Evolutionary conservation across 2,113 vertebrate genomes (phyloP), one percentile per base, ranked within the genome.

Genomic region (rabbit (Oryctolagus cuniculus)): DNA sequence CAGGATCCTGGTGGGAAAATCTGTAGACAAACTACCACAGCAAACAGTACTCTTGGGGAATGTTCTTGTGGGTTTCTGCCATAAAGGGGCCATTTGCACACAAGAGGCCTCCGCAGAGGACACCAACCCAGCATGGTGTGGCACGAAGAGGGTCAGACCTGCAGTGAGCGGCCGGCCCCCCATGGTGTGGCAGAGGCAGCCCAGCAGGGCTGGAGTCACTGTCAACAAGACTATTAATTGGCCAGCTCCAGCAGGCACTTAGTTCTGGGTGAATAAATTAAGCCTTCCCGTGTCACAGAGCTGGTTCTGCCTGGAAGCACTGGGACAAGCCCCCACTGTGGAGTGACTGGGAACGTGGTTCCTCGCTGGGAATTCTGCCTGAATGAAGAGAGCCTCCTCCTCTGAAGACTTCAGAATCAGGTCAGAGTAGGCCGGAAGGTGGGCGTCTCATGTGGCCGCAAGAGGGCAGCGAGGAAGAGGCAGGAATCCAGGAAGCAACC

Each of bases 1-100:
- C 98, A 98, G 97, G 73, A 90, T 91, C 89, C 94, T 91, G 95
- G 92, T 98, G 97, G 98, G 98, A 98, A 98, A 98, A 97, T 98
- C 97, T 97, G 97, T 88, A 96, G 97, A 95, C 66, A 17, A 96
- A 97, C 89, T 82, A 83, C 89, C 90, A 89, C 69, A 95, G 93
- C 93, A 67, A 97, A 94, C 81, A 93, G 29, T 92, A 31, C 96
- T 96, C 96, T 91, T 97, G 95, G 97, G 97, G 94, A 96, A 97
- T 97, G 95, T 91, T 92, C 77, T 79, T 90, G 90, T 64, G 96
- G 87, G 89, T 93, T 96, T 97, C 95, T 70, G 17, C 78, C 87
- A 72, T 27, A 96, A 95, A 95, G 95, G 92, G 93, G 70, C 70
- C 86, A 70, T 84, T 90, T 94, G 70, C 22, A 53, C 92, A 91